Evolutionary conservation across 2,113 vertebrate species (phyloP), one percentile per base, ranked within the genome.

Genomic region (Eurystomus gularis): DNA sequence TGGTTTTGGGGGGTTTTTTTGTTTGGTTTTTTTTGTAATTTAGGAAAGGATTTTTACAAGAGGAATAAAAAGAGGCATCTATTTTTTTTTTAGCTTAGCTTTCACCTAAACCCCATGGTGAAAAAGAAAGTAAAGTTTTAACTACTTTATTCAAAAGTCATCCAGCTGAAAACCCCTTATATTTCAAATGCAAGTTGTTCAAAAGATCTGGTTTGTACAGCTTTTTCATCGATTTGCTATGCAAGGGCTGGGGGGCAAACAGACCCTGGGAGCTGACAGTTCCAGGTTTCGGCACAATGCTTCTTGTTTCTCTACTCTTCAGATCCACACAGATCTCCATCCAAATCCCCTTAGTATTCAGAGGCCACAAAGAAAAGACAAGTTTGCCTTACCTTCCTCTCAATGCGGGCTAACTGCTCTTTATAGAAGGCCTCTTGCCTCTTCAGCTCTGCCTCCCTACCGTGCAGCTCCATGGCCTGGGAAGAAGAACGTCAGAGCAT

Each of bases 351-450:
- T 44, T 25, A 85, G 52, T 7, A 77, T 72, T 29, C 24, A 61
- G 68, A 39, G 39, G 40, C 4, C 48, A 18, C 15, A 89, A 90
- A 65, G 13, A 42, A 58, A 69, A 80, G 80, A 16, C 20, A 88
- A 25, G 31, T 25, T 2, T 10, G 35, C 31, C 97, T 96, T 96
- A 99, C 99, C 98, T 99, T 99, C 96, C 94, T 99, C 96, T 99
- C 99, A 77, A 99, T 98, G 86, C 87, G 97, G 54, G 97, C 97
- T 95, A 99, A 91, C 94, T 99, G 99, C 77, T 99, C 99, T 87
- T 98, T 99, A 66, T 98, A 99, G 97, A 99, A 99, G 81, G 91
- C 75, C 15, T 98, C 98, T 26, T 98, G 97, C 73, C 80, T 94
- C 60, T 97, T 96, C 88, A 99, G 73, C 93, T 99, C 99, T 18